Evolutionary conservation across 1,140 invertebrate species (phyloP).

Genomic region (Myzus persicae): DNA sequence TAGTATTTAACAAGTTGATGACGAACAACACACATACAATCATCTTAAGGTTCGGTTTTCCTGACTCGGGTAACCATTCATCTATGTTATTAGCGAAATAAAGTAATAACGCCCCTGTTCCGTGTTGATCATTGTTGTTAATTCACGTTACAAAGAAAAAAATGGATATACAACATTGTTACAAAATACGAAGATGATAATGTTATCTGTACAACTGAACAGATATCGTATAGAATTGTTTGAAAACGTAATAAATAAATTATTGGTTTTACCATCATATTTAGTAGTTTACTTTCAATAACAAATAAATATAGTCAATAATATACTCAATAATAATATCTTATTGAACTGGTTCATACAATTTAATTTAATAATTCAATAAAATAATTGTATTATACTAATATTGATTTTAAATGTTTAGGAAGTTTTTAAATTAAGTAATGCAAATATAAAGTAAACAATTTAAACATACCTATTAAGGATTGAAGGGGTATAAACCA

Average conservation of each 20-base stretch:
- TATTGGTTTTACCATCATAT: no score
- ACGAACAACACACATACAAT: slow-evolving; percentile 89
- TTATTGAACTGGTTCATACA: no score
- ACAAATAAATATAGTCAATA: no score
- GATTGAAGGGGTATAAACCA: slow-evolving; percentile 96
- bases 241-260: no score
- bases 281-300: no score
- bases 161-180: no score
- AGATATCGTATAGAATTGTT: no score
- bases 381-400: no score
- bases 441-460: background rate
- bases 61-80: slow-evolving; percentile 36
- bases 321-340: no score
- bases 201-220: no score
- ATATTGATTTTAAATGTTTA: background rate
- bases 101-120: slow-evolving; percentile 67
- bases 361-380: no score
- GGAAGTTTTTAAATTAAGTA: background rate
- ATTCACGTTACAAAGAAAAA: background rate
- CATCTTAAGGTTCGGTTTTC: slow-evolving; percentile 73
- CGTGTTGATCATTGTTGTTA: background rate
- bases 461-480: slow-evolving; percentile 72
- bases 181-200: no score
- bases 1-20: slow-evolving; percentile 95
- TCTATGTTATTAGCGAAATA: background rate